Evolutionary conservation across 2,797 vertebrate genomes (phyloP), one percentile per base, ranked within the genome.

Genomic region (Gymnopithys bicolor): DNA sequence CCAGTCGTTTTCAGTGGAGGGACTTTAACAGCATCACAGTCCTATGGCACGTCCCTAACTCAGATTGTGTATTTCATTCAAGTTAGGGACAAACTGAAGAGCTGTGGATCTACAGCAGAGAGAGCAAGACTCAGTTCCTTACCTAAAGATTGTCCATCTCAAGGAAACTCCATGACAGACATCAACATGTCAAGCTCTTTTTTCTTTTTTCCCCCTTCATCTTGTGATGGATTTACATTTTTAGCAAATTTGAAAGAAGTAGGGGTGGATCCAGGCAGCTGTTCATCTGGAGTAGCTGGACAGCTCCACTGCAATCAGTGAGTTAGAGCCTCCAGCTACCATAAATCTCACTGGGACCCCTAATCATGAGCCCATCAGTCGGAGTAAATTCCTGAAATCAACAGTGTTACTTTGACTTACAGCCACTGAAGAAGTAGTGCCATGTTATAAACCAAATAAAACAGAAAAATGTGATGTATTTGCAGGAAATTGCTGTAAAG

Each of bases 351-450:
- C 43, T 73, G 39, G 59, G 21, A 79, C 9, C 32, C 37, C 45
- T 49, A 56, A 68, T 49, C 48, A 55, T 0, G 0, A 80, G 28
- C 53, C 49, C 30, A 58, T 23, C 28, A 41, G n/a, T 0, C 49
- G 39, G n/a, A 84, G 55, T 58, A 58, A 71, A 87, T 66, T 53
- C 32, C 49, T 52, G 76, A 93, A 94, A 77, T 45, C 51, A 48
- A 21, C 28, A 25, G 49, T 5, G 11, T 56, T 89, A 45, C 35
- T 89, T 79, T 35, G 75, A 92, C 73, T 94, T 66, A 89, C 27
- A 70, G 32, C 16, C 59, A 75, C 46, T 22, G 37, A 71, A 90
- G 56, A 70, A 87, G 5, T 49, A 9, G 5, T 84, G 30, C 13
- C 60, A 18, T 48, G 45, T 56, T 79, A 52, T 22, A 55, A 8